These are phyloP conservation scores for Chloromyia formosa DNA, from an alignment of 2,888 invertebrate genomes.

Conservation along the genomic window DNA sequence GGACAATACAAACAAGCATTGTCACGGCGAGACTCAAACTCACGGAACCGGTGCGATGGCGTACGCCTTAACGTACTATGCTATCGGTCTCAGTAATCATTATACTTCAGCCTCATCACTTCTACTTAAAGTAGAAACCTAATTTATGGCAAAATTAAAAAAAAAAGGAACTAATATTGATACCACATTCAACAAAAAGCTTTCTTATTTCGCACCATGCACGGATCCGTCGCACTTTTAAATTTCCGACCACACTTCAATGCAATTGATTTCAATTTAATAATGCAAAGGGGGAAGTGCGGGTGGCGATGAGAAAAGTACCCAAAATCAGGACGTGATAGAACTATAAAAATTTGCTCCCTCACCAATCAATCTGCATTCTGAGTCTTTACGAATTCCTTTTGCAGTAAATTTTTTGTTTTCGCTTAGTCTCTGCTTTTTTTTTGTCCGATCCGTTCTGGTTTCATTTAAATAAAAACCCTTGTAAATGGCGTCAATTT, in stretches of 20 bases:
- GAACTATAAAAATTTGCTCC: background rate
- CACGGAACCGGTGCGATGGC: no score
- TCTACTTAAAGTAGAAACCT: no score
- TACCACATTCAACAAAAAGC: no score
- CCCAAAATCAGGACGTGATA: constrained; percentile 7
- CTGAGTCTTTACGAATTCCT: background rate
- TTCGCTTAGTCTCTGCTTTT: background rate
- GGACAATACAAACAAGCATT: no score
- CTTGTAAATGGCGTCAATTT: constrained; percentile 18
- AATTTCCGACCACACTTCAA: background rate
- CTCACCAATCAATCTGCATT: background rate
- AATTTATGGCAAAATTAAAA: no score
- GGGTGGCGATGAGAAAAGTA: background rate
- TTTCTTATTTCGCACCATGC: no score
- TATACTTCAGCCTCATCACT: no score
- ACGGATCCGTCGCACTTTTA: no score
- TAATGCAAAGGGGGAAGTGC: background rate
- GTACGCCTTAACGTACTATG: no score
- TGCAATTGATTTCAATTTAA: background rate
- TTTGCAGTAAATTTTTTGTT: background rate
- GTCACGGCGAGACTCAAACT: no score
- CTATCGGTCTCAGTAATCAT: no score
- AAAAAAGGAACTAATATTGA: no score
- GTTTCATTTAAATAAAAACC: constrained; percentile 6
- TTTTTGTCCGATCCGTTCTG: background rate